These are phyloP conservation scores for Squalus acanthias DNA, from an alignment of 2,797 vertebrate species.

Conservation along the genomic window DNA sequence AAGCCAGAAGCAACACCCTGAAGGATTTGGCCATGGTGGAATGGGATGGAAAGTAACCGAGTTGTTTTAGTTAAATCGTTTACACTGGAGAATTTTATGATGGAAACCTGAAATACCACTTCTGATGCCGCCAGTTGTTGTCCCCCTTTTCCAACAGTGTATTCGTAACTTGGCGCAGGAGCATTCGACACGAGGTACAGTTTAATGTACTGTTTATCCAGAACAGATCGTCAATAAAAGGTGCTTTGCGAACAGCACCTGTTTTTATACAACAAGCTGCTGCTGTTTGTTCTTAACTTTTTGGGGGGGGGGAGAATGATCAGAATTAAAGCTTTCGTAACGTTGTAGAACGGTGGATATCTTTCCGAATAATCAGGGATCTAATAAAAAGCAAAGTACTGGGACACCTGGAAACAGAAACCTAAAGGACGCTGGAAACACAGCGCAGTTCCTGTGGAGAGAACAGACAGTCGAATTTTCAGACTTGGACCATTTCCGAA, in stretches of 20 bases:
- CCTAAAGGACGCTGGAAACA: too few relatives aligned
- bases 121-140: not conserved
- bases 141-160: not conserved
- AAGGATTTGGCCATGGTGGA: slow-evolving; percentile 85
- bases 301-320: not conserved
- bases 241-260: not conserved
- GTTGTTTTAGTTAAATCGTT: not conserved
- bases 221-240: not conserved
- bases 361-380: not conserved
- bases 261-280: not conserved
- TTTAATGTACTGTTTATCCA: slow-evolving; percentile 25
- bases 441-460: not conserved
- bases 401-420: too few relatives aligned
- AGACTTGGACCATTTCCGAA: not conserved
- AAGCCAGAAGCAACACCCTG: slow-evolving; percentile 64
- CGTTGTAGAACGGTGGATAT: not conserved
- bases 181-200: not conserved
- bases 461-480: not conserved
- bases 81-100: not conserved
- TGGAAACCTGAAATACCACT: not conserved
- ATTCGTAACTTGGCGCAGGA: not conserved
- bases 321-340: not conserved
- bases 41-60: slow-evolving; percentile 49
- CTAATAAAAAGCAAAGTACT: not conserved
- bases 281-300: not conserved